Evolutionary conservation across 2,888 invertebrate species (phyloP), one percentile per base, ranked within the genome.

Genomic region (Philhelius pedissequus): DNA sequence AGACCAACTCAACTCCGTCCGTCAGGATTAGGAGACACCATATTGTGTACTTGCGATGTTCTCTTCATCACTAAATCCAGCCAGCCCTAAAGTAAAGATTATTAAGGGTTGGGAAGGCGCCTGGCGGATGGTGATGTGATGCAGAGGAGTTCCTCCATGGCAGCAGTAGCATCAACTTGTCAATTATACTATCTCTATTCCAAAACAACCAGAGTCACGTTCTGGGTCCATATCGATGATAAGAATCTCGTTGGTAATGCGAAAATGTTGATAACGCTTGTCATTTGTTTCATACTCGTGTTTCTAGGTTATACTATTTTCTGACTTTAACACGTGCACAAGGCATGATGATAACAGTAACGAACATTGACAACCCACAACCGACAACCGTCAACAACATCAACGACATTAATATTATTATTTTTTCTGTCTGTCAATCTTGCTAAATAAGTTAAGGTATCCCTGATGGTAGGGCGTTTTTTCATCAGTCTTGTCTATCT

Each of bases 341-440:
- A 32, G 32, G 43, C 18, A 43, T 7, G 3, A 18, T 27, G 40
- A 40, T 43, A 64, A 62, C 64, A 69, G 50, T 32, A 32, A 11
- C 25, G 66, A 32, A 32, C 58, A 35, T n/a, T 15, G 9, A 62
- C 62, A 45, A 45, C 62, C 13, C n/a, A 32, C 40, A 64, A 35
- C 20, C 25, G 9, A 62, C 62, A 45, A 45, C 62, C 13, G n/a
- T 40, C 60, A n/a, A 45, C 62, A 60, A 71, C 70, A 73, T 58
- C 74, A 64, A 13, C 40, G 62, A 27, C 38, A 71, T 83, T 70
- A 83, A 79, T 83, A 52, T 79, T 83, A 75, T 79, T 79, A 79
- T 79, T 83, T 83, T n/a, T 79, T 70, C 83, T 52, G 74, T 50
- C 66, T 79, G 79, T 83, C 83, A 83, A 79, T 79, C 78, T 78